A percentile compares a stretch with the other conserved stretches of the same genome.
Conservation (phyloP, 2,888 invertebrate species). For the Hyposoter didymator region DNA sequence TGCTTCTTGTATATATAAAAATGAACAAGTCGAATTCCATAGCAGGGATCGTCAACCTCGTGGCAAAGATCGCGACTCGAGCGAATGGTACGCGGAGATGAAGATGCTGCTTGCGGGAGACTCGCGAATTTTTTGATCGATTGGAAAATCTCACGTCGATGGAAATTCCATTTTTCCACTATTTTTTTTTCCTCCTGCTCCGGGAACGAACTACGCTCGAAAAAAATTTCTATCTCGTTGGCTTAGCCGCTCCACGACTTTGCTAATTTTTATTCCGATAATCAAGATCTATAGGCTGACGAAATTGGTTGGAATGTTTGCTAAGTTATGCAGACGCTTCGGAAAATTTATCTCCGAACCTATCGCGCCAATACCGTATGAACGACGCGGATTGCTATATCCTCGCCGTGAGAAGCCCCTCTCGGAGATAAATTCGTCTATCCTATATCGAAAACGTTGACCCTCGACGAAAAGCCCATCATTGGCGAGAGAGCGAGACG, state of each 20-base stretch:
- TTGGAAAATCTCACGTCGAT: background rate
- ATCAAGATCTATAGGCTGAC: background rate
- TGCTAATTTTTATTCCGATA: too few species aligned
- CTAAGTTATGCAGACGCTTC: constrained; percentile 12
- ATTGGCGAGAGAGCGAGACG: constrained; percentile 15
- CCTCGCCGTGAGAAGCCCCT: constrained; percentile 59
- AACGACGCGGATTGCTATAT: constrained; percentile 24
- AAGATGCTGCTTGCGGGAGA: background rate
- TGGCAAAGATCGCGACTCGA: constrained; percentile 27
- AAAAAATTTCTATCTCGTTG: background rate
- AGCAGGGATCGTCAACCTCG: constrained; percentile 80
- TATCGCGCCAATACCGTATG: constrained; percentile 29
- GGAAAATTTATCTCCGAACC: background rate
- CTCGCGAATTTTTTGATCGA: background rate
- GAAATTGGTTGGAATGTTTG: constrained; percentile 15
- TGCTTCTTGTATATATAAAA: constrained; percentile 79
- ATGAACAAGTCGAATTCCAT: constrained; percentile 81
- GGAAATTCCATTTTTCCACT: background rate
- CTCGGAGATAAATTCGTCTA: constrained; percentile 65
- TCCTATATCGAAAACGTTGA: constrained; percentile 67
- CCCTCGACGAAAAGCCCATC: constrained; percentile 56
- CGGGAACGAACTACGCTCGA: background rate
- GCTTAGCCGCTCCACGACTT: too few species aligned
- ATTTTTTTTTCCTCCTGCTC: background rate
- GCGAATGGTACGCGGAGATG: constrained; percentile 8